phyloP scores from a whole-genome alignment of 2,888 invertebrate species.

The Lingula anatina region DNA sequence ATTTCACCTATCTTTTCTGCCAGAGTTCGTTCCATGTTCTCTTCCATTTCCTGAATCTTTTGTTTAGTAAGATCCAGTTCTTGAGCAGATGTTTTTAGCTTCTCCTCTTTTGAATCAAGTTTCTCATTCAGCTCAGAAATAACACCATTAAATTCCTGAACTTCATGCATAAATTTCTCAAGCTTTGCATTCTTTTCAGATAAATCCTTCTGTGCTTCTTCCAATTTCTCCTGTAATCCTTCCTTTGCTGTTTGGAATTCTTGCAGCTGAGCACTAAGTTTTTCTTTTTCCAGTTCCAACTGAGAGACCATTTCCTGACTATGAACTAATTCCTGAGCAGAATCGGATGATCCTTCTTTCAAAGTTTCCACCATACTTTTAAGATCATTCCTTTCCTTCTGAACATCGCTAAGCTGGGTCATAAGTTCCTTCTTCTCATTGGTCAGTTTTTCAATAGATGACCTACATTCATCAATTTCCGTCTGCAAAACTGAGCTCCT shows the following conservation, averaged over 20 bases:
- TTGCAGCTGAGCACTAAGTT: too few species aligned
- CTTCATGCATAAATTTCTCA: slow-evolving; percentile 60
- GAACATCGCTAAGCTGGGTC: too few species aligned
- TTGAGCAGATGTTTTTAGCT: too few species aligned
- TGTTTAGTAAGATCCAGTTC: too few species aligned
- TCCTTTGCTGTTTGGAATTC: slow-evolving; percentile 3
- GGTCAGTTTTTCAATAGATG: slow-evolving; percentile 2
- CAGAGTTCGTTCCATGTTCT: neutral
- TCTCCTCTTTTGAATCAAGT: slow-evolving; percentile 2
- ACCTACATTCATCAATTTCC: slow-evolving; percentile 4
- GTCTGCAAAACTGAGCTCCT: too few species aligned
- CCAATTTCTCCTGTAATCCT: slow-evolving; percentile 34
- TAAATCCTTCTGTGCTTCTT: slow-evolving; percentile 33
- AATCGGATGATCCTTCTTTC: neutral
- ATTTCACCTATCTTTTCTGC: neutral
- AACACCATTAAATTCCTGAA: slow-evolving; percentile 61
- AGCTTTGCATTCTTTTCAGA: slow-evolving; percentile 61
- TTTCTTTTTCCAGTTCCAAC: too few species aligned
- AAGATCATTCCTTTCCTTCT: neutral
- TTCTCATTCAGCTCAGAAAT: slow-evolving; percentile 6
- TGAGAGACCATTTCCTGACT: too few species aligned
- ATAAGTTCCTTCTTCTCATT: slow-evolving; percentile 9
- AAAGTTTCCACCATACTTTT: neutral
- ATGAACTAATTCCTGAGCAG: too few species aligned
- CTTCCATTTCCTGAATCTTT: slow-evolving; percentile 1